Evolutionary conservation across 2,113 vertebrate genomes (phyloP), one percentile per base, ranked within the genome.

Genomic region (Nesogale talazaci): DNA sequence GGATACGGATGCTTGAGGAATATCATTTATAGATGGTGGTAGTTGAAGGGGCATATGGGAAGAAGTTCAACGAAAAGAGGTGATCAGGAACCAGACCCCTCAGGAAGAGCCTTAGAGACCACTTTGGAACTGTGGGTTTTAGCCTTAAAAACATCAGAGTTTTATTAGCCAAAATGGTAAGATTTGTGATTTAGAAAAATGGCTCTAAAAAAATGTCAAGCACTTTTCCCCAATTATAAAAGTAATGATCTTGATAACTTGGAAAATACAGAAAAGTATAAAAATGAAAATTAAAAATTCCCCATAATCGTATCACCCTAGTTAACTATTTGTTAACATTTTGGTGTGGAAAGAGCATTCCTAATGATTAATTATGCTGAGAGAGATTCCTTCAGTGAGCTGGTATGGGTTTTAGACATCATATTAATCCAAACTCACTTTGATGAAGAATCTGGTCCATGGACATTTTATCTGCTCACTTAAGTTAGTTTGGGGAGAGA

Each of bases 241-340:
- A 70, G 63, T 52, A 76, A 22, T 65, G 84, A 59, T 92, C 76
- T 92, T 69, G 76, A 90, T 82, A 90, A 88, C 70, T 76, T 89
- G 91, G 81, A 92, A 89, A 92, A 87, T 87, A 82, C 42, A 91
- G 89, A 81, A 80, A 94, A 94, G 83, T 88, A 59, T 82, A 69
- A 69, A 65, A 83, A 38, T 31, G 63, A 69, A 80, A 56, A 70
- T 65, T 38, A 23, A 83, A 59, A 34, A 5, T 3, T 27, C 38
- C 86, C 70, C n/a, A 2, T 36, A 36, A 46, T 10, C 34, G n/a
- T 36, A 5, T 76, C 25, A 42, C 25, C 59, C 36, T 22, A 42
- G 61, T 46, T 31, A 27, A 2, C 72, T 27, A 0, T 40, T 9
- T 14, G 22, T 52, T 36, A 42, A 9, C 25, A 19, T 65, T 59